Conservation (phyloP, 2,888 invertebrate species). For the Plusia festucae region DNA sequence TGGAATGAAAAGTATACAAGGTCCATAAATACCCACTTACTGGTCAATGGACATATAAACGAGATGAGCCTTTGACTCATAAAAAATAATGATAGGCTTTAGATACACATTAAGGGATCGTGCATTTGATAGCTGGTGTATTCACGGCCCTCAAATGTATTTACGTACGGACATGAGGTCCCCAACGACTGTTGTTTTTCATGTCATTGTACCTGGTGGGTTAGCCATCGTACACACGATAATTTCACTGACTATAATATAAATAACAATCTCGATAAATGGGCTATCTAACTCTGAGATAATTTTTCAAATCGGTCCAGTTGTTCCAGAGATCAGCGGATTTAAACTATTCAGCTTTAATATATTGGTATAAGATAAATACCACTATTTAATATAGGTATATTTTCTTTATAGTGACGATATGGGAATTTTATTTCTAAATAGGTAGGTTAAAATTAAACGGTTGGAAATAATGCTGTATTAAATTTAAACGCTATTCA, state of each 20-base stretch:
- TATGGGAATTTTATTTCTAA: not conserved
- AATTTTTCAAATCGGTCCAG: no score
- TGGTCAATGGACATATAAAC: not conserved
- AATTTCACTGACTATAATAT: no score
- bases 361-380: no score
- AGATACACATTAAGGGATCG: conserved; percentile 1
- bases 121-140: conserved; percentile 1
- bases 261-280: no score
- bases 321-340: no score
- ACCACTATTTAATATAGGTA: no score
- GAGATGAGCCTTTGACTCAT: not conserved
- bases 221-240: not conserved
- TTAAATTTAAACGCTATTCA: not conserved
- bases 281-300: no score
- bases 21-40: not conserved
- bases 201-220: not conserved
- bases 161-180: not conserved
- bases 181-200: not conserved
- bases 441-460: not conserved
- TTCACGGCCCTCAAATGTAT: conserved; percentile 1
- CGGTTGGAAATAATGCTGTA: not conserved
- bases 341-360: no score
- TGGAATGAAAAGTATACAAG: not conserved
- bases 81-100: conserved; percentile 4
- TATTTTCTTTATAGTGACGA: not conserved